These are phyloP conservation scores for Triplophysa rosa DNA, from an alignment of 2,113 vertebrate species.

Conservation along the genomic window DNA sequence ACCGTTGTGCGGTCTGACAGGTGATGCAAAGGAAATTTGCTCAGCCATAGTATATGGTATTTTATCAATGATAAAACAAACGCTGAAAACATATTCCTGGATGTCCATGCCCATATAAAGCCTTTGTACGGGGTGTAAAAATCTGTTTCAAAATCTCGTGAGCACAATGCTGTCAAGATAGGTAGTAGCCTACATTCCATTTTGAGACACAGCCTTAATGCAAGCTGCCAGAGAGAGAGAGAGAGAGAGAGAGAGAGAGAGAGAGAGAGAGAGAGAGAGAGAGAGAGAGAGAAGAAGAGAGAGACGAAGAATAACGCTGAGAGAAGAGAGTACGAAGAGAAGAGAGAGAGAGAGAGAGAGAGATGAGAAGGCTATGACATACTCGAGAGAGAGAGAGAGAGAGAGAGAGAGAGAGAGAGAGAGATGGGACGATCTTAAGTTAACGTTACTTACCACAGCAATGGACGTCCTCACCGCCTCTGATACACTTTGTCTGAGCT, in stretches of 20 bases:
- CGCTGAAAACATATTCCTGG: background rate
- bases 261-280: conserved; percentile 2
- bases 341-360: background rate
- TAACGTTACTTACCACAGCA: conserved; percentile 77
- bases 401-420: background rate
- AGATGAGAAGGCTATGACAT: no score
- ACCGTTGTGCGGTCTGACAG: background rate
- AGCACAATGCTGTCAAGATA: background rate
- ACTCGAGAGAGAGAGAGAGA: conserved; percentile 6
- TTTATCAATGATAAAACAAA: background rate
- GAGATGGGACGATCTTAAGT: background rate
- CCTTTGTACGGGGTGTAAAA: background rate
- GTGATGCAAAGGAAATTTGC: background rate
- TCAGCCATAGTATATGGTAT: background rate
- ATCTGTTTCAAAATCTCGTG: background rate
- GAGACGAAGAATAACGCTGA: no score
- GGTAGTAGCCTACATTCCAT: background rate
- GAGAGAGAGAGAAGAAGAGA: background rate
- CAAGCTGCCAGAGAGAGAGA: background rate
- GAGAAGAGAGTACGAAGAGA: background rate
- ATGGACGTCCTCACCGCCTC: conserved; percentile 83
- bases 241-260: background rate
- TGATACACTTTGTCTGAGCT: conserved; percentile 87
- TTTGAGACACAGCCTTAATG: background rate
- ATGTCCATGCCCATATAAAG: background rate